A percentile compares a stretch with the other conserved stretches of the same genome.
These are phyloP conservation scores for Puffinus mauretanicus DNA, from an alignment of 2,113 vertebrate genomes.

Conservation along the genomic window DNA sequence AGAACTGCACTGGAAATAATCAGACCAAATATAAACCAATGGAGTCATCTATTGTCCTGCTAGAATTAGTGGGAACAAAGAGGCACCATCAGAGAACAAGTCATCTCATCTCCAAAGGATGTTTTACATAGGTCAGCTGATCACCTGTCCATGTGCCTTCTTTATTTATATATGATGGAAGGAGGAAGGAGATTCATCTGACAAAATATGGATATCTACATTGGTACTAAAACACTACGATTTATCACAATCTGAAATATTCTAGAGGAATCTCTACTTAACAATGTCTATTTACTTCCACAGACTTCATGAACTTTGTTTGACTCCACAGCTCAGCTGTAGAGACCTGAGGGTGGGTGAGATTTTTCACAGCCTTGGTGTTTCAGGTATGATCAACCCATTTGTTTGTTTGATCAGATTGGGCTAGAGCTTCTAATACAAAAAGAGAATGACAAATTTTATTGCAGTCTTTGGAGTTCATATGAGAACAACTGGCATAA, in stretches of 20 bases:
- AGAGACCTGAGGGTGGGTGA: not conserved
- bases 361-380: not conserved
- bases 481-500: not conserved
- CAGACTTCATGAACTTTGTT: not conserved
- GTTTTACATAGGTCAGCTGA: not conserved
- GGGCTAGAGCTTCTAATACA: not conserved
- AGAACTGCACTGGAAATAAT: not conserved
- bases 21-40: not conserved
- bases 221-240: not conserved
- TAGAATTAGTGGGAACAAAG: not conserved
- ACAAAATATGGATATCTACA: not conserved
- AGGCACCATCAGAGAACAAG: not conserved
- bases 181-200: not conserved
- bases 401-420: not conserved
- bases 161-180: not conserved
- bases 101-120: not conserved
- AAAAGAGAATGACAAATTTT: not conserved
- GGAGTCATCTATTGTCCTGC: not conserved
- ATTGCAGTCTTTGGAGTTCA: not conserved
- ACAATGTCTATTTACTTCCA: not conserved
- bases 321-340: not conserved
- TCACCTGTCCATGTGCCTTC: not conserved
- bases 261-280: not conserved
- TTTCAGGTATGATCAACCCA: not conserved
- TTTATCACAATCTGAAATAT: not conserved